A percentile compares a stretch with the other conserved stretches of the same genome.
Conservation (phyloP, 2,797 vertebrate species). For the Syndactyla subalaris region DNA sequence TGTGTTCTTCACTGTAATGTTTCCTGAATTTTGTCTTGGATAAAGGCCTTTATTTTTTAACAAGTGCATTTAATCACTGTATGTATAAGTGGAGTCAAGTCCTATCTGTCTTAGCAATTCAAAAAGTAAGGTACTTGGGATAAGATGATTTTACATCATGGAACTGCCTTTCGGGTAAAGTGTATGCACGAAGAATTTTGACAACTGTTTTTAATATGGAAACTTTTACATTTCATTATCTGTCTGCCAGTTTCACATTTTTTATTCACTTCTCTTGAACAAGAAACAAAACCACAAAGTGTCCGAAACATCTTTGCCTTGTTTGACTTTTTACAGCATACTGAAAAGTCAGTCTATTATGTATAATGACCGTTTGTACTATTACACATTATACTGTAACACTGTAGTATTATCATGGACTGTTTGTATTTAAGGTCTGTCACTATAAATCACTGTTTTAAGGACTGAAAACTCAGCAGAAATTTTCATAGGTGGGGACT, state of each 20-base stretch:
- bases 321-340: neutral
- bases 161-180: neutral
- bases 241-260: neutral
- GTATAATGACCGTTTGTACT: conserved; percentile 1
- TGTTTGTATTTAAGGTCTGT: conserved; percentile 21
- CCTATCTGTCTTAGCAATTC: neutral
- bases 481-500: neutral
- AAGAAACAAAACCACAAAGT: neutral
- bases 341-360: neutral
- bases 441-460: neutral
- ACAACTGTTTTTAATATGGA: conserved; percentile 13
- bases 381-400: neutral
- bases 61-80: conserved; percentile 21
- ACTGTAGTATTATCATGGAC: neutral
- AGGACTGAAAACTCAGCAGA: neutral
- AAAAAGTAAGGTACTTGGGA: neutral
- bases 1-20: neutral
- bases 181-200: neutral
- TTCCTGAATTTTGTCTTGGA: neutral
- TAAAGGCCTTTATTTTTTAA: conserved; percentile 45
- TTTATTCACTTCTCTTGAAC: neutral
- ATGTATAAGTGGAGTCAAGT: neutral
- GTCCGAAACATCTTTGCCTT: conserved; percentile 28
- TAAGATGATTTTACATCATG: neutral
- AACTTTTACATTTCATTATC: conserved; percentile 4